Evolutionary conservation across 2,113 vertebrate genomes (phyloP), one percentile per base, ranked within the genome.

Genomic region (Actenoides lindsayi): DNA sequence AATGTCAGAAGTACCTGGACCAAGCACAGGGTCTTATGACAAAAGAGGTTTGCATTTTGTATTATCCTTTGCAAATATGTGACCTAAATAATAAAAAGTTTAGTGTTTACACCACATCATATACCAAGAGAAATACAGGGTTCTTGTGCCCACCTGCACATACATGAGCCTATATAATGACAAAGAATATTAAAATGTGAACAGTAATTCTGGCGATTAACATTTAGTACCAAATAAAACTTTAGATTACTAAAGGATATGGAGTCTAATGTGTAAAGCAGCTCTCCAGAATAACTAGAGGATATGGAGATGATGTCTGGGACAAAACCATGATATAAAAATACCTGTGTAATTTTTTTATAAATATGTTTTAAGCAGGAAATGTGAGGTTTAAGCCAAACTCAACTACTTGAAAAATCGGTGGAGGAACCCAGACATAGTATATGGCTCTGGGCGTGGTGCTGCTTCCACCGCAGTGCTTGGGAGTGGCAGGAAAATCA

Each of bases 361-460:
- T 18, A 42, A 64, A 53, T 2, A 28, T 1, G 0, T 50, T 84
- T 77, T 6, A 35, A 82, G 33, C 3, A 20, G 60, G 21, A 70
- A 87, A 60, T 1, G 5, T 2, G 14, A 46, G 50, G 8, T 60
- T 81, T 33, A 19, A 54, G 6, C 14, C 9, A 14, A 56, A 75
- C 17, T 3, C 5, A 42, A 13, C 24, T 14, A 4, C 23, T 69
- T 41, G 4, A 21, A n/a, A 30, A 23, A 21, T 4, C n/a, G 8
- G 11, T 6, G 41, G 39, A 9, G n/a, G 44, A 35, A 35, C 25
- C 23, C 30, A 18, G 39, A 3, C 7, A 0, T 31, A 16, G 16
- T 0, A 10, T 5, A 8, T 0, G 30, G 51, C 5, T 11, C 44
- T 30, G 87, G 50, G 31, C 4, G 1, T 4, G 3, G 37, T 0